Evolutionary conservation across 2,113 vertebrate species (phyloP).

Genomic region (Piliocolobus tephrosceles): DNA sequence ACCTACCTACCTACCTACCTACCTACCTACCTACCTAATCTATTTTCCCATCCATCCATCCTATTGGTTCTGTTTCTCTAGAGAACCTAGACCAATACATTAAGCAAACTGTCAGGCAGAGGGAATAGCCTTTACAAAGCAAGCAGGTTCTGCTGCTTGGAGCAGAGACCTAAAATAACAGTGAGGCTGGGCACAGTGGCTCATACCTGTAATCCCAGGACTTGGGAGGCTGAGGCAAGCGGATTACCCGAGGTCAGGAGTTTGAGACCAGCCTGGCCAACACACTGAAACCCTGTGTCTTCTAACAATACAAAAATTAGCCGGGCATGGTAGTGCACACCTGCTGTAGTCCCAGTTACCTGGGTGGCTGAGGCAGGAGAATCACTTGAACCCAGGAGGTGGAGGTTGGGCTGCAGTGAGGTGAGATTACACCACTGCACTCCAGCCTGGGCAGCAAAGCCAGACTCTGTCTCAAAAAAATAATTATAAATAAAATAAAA

Average conservation of each 20-base stretch:
- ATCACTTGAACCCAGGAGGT: no score
- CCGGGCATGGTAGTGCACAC: no score
- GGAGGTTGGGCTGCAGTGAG: no score
- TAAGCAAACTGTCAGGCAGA: not conserved
- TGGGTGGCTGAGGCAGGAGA: no score
- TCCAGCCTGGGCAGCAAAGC: no score
- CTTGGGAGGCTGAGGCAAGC: not conserved
- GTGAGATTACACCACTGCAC: no score
- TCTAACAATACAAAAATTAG: no score
- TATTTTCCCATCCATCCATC: not conserved
- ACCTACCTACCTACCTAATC: not conserved
- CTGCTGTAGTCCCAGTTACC: no score
- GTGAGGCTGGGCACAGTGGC: not conserved
- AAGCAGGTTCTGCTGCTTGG: not conserved
- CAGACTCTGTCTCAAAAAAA: not conserved
- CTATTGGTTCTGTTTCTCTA: not conserved
- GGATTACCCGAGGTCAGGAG: no score
- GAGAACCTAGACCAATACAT: not conserved
- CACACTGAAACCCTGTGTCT: no score
- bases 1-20: not conserved
- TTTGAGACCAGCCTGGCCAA: no score
- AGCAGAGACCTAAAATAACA: conserved; percentile 14
- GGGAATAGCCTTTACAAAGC: not conserved
- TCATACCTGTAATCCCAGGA: not conserved
- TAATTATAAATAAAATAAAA: not conserved